Base-by-base conservation (phyloP, 2,113 vertebrate species). In the Anhinga anhinga region DNA sequence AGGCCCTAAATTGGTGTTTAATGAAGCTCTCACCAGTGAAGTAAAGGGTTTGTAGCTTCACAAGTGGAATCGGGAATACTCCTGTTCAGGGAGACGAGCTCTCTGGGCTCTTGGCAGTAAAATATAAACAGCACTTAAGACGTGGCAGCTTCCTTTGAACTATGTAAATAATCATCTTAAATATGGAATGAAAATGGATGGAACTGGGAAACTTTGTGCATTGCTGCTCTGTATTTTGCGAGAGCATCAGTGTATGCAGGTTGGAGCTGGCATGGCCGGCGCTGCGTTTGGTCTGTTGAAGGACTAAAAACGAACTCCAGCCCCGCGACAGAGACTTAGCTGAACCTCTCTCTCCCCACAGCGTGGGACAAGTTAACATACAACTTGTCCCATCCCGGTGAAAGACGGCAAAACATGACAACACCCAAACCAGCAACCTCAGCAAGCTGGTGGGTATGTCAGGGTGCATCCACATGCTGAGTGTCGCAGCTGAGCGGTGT, bases 381-480 rank as follows among this genome's bases (percentile, higher is more conserved):
- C 14, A 17, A 72, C 21, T n/a, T 49, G 50, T 86, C 56, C 44
- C 63, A 53, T 42, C 42, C 36, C 7, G 3, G 47, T 50, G 84
- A 80, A 78, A 72, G 29, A 58, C 5, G 4, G 59, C 59, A 80
- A 88, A 83, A 55, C 0, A 11, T 82, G 82, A 74, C 59, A 63
- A 7, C 38, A n/a, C 45, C 63, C 42, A 47, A 52, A 93, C 63
- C 2, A 84, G 78, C 65, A 63, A 18, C 40, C 23, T 70, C 15
- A 26, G 71, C 63, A 53, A 65, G 62, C n/a, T 0, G 2, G 32
- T 23, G 63, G 5, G 4, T 58, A 26, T 0, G 2, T 67, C 56
- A 20, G 70, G n/a, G 40, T 69, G 42, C 14, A 26, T 23, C n/a
- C 22, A 25, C 23, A 13, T 0, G 0, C 42, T 1, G 61, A 26